These are phyloP conservation scores for Drosophila borealis DNA, from an alignment of 2,888 invertebrate genomes.

Conservation along the genomic window DNA sequence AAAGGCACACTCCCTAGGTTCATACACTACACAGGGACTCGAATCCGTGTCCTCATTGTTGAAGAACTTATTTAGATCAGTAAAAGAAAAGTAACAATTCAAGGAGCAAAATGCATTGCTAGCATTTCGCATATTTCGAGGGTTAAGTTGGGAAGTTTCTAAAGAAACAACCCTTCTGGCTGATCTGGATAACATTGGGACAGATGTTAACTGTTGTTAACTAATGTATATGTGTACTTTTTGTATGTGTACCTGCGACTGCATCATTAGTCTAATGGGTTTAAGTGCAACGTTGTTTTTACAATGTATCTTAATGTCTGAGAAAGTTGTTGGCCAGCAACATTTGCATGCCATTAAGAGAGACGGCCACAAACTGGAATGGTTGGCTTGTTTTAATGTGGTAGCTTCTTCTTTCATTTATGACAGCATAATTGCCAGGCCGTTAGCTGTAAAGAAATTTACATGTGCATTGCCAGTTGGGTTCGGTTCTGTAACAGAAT, in stretches of 20 bases:
- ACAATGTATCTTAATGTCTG: conserved; percentile 43
- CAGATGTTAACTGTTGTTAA: conserved; percentile 14
- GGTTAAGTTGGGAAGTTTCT: neutral
- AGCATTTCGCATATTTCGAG: too few species aligned
- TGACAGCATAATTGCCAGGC: conserved; percentile 70
- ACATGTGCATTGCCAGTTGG: conserved; percentile 32
- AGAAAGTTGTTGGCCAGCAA: conserved; percentile 60
- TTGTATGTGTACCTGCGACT: conserved; percentile 17
- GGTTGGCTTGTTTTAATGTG: conserved; percentile 54
- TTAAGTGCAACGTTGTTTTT: conserved; percentile 48
- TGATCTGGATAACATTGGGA: neutral
- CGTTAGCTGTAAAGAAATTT: conserved; percentile 52
- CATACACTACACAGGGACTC: too few species aligned
- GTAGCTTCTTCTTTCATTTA: conserved; percentile 51
- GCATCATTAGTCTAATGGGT: conserved; percentile 65
- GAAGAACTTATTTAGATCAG: too few species aligned
- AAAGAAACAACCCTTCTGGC: neutral
- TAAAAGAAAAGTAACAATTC: too few species aligned
- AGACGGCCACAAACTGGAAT: conserved; percentile 47
- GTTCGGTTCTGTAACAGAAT: conserved; percentile 59
- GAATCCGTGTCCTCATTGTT: too few species aligned
- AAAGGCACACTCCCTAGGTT: too few species aligned
- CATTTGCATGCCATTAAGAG: conserved; percentile 70
- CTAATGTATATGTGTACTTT: neutral
- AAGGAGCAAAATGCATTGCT: too few species aligned